These are phyloP conservation scores for Leptocoma aspasia DNA, from an alignment of 2,113 vertebrate genomes.

Conservation along the genomic window DNA sequence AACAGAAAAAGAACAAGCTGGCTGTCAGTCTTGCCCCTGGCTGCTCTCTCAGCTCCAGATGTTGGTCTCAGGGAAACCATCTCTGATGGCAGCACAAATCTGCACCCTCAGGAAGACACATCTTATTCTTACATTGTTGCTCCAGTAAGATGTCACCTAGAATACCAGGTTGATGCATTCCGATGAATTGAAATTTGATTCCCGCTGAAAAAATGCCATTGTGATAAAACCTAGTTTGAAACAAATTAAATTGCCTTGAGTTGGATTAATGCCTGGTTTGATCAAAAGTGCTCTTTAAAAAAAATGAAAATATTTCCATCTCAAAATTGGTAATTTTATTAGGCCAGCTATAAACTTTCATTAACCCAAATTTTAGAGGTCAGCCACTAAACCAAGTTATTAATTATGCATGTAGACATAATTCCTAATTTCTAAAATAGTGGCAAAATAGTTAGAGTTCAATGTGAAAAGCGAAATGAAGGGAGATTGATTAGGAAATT, in stretches of 20 bases:
- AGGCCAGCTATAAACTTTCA: background rate
- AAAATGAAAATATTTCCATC: background rate
- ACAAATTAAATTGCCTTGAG: background rate
- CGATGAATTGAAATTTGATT: background rate
- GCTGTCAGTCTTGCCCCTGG: background rate
- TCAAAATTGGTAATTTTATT: background rate
- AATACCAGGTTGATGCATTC: background rate
- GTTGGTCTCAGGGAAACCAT: background rate
- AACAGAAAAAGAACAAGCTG: rapidly evolving
- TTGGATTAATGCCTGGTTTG: background rate
- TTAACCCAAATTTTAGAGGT: background rate
- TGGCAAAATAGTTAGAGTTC: background rate
- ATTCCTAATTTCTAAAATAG: background rate
- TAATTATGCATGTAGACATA: background rate
- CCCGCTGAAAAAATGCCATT: background rate
- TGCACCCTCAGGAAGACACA: background rate
- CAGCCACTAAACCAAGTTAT: background rate
- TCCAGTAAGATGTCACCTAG: background rate
- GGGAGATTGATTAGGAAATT: background rate
- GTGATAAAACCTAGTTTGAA: background rate
- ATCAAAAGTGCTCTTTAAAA: background rate
- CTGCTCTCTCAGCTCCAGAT: background rate
- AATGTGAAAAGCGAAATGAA: background rate
- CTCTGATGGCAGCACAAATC: background rate
- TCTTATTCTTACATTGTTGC: background rate